Percentiles rank a stretch among this genome's conserved stretches.
phyloP scores from a whole-genome alignment of 2,797 vertebrate species.

The Petrocephalus sullivani region DNA sequence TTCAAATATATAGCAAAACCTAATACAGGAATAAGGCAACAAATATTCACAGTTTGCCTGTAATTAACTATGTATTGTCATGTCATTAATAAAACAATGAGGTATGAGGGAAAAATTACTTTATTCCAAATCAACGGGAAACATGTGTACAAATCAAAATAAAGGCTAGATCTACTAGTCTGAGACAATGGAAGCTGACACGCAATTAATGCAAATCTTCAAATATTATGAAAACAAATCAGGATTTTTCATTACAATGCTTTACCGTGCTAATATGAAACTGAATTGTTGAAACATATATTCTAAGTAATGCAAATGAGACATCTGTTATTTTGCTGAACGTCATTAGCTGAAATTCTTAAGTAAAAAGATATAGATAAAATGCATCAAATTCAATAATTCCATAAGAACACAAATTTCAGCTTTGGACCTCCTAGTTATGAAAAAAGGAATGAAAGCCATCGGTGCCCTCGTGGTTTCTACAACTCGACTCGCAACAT shows the following conservation, averaged over 20 bases:
- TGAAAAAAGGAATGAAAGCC: neutral
- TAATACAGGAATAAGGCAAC: neutral
- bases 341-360: neutral
- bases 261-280: neutral
- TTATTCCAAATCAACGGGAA: neutral
- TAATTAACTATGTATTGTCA: neutral
- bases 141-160: conserved; percentile 7
- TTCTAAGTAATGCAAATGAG: neutral
- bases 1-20: neutral
- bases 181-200: conserved; percentile 1
- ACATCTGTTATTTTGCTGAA: neutral
- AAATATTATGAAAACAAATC: conserved; percentile 10
- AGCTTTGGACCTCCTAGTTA: neutral
- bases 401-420: neutral
- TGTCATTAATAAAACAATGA: neutral
- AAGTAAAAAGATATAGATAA: neutral
- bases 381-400: neutral
- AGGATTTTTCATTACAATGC: conserved; percentile 9
- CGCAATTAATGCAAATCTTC: neutral
- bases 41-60: neutral
- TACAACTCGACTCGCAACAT: neutral
- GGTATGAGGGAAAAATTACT: neutral
- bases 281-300: neutral
- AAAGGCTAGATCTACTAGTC: neutral
- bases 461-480: neutral